Evolutionary conservation across 37 sponge, comb jelly and placozoan genomes (phyloP).

Genomic region (Ianthella basta): DNA sequence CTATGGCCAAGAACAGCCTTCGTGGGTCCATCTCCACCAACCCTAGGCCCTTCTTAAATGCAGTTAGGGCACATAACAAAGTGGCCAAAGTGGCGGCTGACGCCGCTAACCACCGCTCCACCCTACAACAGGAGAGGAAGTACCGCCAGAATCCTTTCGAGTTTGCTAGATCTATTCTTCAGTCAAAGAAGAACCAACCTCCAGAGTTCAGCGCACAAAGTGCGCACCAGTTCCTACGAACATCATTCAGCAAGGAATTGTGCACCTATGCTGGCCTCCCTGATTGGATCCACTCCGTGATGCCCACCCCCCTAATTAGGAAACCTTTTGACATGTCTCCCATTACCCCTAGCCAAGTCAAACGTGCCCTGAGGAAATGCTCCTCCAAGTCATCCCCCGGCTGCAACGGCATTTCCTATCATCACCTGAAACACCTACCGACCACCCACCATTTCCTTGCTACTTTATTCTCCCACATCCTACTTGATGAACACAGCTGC

Average conservation of each 20-base stretch:
- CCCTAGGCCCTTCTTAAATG: not conserved
- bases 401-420: no score
- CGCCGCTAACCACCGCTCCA: no score
- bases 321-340: not conserved
- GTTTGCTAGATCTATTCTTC: not conserved
- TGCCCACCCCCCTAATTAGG: not conserved
- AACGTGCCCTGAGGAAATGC: not conserved
- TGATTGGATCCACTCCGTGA: not conserved
- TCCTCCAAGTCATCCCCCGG: no score
- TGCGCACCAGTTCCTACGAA: not conserved
- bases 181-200: not conserved
- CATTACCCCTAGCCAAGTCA: not conserved
- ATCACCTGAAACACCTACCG: conserved; percentile 47
- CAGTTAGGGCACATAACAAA: no score
- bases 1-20: not conserved
- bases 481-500: conserved; percentile 18
- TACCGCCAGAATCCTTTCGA: not conserved
- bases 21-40: not conserved
- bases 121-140: not conserved
- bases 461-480: conserved; percentile 54
- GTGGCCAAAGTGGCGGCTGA: not conserved
- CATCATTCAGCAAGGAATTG: not conserved
- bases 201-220: not conserved
- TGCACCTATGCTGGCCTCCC: not conserved
- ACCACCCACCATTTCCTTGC: conserved; percentile 41